Evolutionary conservation across 2,113 vertebrate genomes (phyloP).

Genomic region (Tetraodon nigroviridis): DNA sequence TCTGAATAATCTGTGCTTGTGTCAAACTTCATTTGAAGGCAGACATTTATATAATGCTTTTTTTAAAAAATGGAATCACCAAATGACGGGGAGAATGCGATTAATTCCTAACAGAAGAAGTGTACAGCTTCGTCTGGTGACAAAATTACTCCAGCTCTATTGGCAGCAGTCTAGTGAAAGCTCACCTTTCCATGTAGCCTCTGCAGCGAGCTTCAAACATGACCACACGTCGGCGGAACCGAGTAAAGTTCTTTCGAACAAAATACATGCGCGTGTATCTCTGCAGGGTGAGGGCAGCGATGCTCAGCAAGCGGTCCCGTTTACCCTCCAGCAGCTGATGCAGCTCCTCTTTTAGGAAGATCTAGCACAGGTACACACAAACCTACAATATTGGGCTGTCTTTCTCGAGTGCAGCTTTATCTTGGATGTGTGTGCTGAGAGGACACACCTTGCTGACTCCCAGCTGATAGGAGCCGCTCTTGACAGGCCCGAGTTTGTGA

Average conservation of each 20-base stretch:
- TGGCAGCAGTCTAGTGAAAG: background rate
- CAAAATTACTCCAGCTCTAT: background rate
- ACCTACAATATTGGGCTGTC: too few relatives aligned
- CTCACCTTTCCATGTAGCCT: conserved; percentile 85
- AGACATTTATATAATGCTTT: too few relatives aligned
- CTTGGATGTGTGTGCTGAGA: background rate
- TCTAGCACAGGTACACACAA: conserved; percentile 52
- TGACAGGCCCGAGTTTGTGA: conserved; percentile 81
- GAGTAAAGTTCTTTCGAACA: conserved; percentile 75
- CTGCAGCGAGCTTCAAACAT: conserved; percentile 77
- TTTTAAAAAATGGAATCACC: too few relatives aligned
- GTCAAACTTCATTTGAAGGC: too few relatives aligned
- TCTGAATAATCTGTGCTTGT: too few relatives aligned
- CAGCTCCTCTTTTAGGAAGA: conserved; percentile 91
- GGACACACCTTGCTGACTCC: conserved; percentile 86
- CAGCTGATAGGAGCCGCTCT: conserved; percentile 78
- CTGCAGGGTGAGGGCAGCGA: conserved; percentile 85
- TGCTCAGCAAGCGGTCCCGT: conserved; percentile 78
- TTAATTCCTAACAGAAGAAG: too few relatives aligned
- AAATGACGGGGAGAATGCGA: too few relatives aligned
- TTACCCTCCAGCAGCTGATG: conserved; percentile 91
- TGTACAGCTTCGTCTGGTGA: too few relatives aligned
- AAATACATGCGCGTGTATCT: conserved; percentile 80
- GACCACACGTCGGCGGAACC: conserved; percentile 74
- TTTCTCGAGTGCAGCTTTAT: background rate